Base-by-base conservation (phyloP, 2,797 vertebrate species). In the Ctenopoma multispine region DNA sequence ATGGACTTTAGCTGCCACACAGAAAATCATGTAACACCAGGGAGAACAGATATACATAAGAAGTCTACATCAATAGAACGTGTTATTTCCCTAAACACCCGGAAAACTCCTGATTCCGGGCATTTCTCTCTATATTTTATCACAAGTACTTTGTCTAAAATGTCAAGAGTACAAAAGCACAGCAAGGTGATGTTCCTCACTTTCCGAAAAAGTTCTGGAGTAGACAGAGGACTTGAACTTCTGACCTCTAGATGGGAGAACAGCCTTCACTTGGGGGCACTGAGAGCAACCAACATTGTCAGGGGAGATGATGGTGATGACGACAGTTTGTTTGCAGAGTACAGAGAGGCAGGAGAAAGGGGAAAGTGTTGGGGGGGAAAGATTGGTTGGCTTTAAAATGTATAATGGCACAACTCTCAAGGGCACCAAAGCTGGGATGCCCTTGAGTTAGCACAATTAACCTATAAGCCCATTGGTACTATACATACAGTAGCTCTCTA, bases 371-470 rank as follows among this genome's bases (percentile, higher is more conserved):
- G 8, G 18, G 29, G 43, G 34, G 49, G 0, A 29, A 40, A 62
- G 13, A 58, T 60, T 69, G 48, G 43, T 69, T 70, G 54, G 63
- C 59, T 51, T 67, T 77, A 81, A 73, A 80, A 75, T 57, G 49
- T 69, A 40, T 59, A 73, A 75, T 60, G 43, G 68, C 58, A 31
- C 31, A 70, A 66, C 71, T 78, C 82, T 72, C 79, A 65, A 74
- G 69, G 66, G 66, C 41, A 50, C 14, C 44, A 62, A 76, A 78
- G 69, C 70, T 78, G 71, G 49, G 76, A 68, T 5, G 63, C 78
- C 83, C 84, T 89, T 85, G 74, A 86, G 79, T 87, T 82, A 43
- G 76, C 47, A 73, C 84, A 82, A 87, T 90, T 90, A 89, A 88
- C 89, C 84, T 81, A 21, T 46, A 56, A 7, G 13, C 78, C 63